These are phyloP conservation scores for Macropus fuliginosus DNA, from an alignment of 2,797 vertebrate genomes.

Conservation along the genomic window DNA sequence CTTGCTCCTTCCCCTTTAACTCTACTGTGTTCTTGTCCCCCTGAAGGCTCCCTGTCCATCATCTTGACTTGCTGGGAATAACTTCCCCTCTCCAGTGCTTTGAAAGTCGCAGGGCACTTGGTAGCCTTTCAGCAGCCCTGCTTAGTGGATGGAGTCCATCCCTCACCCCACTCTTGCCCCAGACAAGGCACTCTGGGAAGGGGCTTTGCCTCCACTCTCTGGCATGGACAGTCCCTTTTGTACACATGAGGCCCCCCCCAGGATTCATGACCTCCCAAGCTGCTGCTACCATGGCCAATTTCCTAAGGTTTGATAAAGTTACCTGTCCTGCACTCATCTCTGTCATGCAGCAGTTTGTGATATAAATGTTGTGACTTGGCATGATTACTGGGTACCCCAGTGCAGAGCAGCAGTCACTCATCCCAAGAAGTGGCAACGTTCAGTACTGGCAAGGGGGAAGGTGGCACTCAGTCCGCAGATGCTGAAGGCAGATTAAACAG, in stretches of 20 bases:
- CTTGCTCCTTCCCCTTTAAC: background rate
- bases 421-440: background rate
- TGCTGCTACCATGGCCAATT: background rate
- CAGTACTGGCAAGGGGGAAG: background rate
- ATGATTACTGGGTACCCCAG: background rate
- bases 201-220: background rate
- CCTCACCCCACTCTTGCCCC: background rate
- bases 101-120: background rate
- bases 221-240: background rate
- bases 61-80: background rate
- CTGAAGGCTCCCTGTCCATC: background rate
- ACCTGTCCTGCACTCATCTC: background rate
- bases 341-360: background rate
- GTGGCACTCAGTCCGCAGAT: background rate
- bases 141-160: background rate
- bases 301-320: background rate
- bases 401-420: background rate
- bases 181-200: background rate
- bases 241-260: background rate
- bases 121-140: background rate
- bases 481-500: background rate
- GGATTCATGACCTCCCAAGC: background rate
- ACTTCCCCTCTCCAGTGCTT: background rate
- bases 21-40: background rate
- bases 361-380: background rate